These are phyloP conservation scores for Rhincodon typus DNA, from an alignment of 2,797 vertebrate species.

Conservation along the genomic window DNA sequence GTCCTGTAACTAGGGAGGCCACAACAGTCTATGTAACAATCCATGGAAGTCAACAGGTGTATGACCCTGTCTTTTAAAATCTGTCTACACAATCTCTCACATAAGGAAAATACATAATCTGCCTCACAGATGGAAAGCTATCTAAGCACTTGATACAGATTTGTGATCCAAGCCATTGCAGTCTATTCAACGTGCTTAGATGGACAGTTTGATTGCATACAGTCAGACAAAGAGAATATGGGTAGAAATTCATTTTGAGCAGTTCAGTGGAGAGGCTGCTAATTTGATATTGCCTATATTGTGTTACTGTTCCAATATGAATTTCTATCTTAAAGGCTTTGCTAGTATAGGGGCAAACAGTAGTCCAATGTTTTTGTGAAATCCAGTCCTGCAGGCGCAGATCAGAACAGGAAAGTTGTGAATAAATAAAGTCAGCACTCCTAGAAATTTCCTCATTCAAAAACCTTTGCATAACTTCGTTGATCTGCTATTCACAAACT, in stretches of 20 bases:
- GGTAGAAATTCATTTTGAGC: not conserved
- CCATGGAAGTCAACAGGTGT: not conserved
- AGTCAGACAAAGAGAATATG: not conserved
- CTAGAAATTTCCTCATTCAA: too few relatives aligned
- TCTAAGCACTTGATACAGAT: not conserved
- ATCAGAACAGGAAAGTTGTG: not conserved
- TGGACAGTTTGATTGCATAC: not conserved
- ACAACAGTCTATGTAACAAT: not conserved
- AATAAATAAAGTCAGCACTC: not conserved
- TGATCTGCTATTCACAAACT: too few relatives aligned
- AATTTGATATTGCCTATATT: too few relatives aligned
- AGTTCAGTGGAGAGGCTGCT: not conserved
- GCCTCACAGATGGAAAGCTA: not conserved
- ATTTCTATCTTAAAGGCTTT: not conserved
- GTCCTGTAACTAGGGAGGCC: not conserved
- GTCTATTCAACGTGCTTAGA: not conserved
- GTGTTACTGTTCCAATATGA: not conserved
- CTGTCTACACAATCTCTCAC: not conserved
- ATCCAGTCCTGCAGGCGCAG: not conserved
- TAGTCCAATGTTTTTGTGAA: not conserved
- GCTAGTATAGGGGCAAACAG: not conserved
- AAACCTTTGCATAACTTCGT: too few relatives aligned
- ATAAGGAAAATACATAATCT: not conserved
- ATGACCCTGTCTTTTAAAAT: not conserved
- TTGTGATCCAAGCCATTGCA: not conserved